Evolutionary conservation across 1,140 invertebrate species (phyloP), one percentile per base, ranked within the genome.

Genomic region (Papilio dardanus): DNA sequence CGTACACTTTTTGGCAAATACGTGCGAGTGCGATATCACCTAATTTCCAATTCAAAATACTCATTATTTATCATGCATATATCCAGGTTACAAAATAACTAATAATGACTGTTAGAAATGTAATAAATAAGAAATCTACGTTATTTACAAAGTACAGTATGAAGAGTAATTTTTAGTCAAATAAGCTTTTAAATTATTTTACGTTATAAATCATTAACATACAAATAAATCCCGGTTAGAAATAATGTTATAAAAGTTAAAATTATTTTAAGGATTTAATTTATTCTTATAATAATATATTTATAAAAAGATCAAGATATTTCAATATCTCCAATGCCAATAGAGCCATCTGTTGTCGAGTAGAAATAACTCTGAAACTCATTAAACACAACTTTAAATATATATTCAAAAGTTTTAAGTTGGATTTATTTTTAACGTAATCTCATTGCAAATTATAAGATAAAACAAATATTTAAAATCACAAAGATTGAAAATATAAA

Each of bases 41-140:
- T 37, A 92, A 75, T 79, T 87, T 91, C 91, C 91, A 93, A 71
- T 88, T 81, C 50, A 89, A 87, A 77, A 91, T 85, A 67, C 76
- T 82, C 83, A 83, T 86, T 71, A 46, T 75, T 58, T 58, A 58
- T 14, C 54, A 12, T 28, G 21, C 54, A 58, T 14, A 7, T 28
- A 58, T 12, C 28, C 21, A 14, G 8, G 0, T 58, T 58, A 24
- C 6, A 12, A 3, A 28, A 54, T 54, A 40, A 40, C 10, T 42
- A 16, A n/a, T n/a, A 3, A 42, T 42, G 14, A 42, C 4, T 4
- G 0, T 2, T n/a, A 46, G 16, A 42, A 46, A 5, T 46, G 16
- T n/a, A 16, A n/a, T 6, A 46, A 46, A 46, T 46, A 6, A 46
- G 0, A 5, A 46, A n/a, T n/a, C n/a, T n/a, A n/a, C n/a, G n/a